Conservation (phyloP, 2,113 vertebrate species). For the mouse (Mus musculus) region GRCm39 chr10:51896501-51897000, state of each 20-base stretch:
- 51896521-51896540: not conserved
- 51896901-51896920: not conserved
- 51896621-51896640: not conserved
- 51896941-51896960: not conserved
- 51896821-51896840: not conserved
- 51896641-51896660: not conserved
- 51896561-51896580: too few species aligned
- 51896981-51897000: not conserved
- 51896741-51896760: not conserved
- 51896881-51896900: too few species aligned
- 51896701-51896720: not conserved
- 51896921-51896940: too few species aligned
- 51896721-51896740: not conserved
- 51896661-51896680: rapidly evolving
- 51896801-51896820: not conserved
- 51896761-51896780: not conserved
- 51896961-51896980: not conserved
- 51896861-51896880: too few species aligned
- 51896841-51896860: too few species aligned
- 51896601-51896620: not conserved
- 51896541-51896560: not conserved
- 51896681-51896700: not conserved
- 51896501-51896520: not conserved
- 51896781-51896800: not conserved
- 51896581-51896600: too few species aligned